Evolutionary conservation across 2,888 invertebrate species (phyloP).

Genomic region (Metalampra italica): DNA sequence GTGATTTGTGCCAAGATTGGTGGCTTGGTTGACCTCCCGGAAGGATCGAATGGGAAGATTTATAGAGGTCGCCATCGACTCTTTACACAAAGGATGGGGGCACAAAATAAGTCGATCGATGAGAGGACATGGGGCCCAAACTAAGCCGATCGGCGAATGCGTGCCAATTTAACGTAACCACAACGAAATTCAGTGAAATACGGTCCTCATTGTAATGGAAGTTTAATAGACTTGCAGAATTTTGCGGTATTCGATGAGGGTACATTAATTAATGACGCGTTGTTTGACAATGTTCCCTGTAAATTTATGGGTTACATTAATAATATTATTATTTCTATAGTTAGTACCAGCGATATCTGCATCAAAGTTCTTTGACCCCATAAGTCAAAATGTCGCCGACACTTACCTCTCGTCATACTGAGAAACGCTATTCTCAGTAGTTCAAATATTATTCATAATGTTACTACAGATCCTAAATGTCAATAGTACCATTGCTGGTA

Average conservation of each 20-base stretch:
- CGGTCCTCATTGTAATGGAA: constrained; percentile 1
- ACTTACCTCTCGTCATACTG: too few relatives aligned
- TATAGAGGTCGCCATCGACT: constrained; percentile 56
- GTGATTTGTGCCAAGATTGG: constrained; percentile 24
- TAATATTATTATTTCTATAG: too few relatives aligned
- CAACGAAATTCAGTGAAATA: not conserved
- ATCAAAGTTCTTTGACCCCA: too few relatives aligned
- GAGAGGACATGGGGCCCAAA: constrained; percentile 3
- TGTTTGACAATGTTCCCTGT: too few relatives aligned
- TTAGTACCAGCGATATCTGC: too few relatives aligned
- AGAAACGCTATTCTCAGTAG: too few relatives aligned
- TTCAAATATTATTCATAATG: too few relatives aligned
- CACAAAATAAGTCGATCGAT: constrained; percentile 34
- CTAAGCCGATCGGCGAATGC: not conserved
- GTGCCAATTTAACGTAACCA: not conserved
- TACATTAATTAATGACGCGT: not conserved
- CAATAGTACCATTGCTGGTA: too few relatives aligned
- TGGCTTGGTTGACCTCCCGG: constrained; percentile 42
- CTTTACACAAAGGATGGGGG: constrained; percentile 39
- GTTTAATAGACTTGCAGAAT: constrained; percentile 7
- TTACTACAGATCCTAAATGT: too few relatives aligned
- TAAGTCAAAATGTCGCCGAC: too few relatives aligned
- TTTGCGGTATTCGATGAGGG: constrained; percentile 1
- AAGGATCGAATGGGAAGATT: constrained; percentile 48
- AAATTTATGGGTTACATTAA: too few relatives aligned